Evolutionary conservation across 35 echinoderm and acorn worm genomes (phyloP), one percentile per base, ranked within the genome.

Genomic region (Apostichopus californicus): DNA sequence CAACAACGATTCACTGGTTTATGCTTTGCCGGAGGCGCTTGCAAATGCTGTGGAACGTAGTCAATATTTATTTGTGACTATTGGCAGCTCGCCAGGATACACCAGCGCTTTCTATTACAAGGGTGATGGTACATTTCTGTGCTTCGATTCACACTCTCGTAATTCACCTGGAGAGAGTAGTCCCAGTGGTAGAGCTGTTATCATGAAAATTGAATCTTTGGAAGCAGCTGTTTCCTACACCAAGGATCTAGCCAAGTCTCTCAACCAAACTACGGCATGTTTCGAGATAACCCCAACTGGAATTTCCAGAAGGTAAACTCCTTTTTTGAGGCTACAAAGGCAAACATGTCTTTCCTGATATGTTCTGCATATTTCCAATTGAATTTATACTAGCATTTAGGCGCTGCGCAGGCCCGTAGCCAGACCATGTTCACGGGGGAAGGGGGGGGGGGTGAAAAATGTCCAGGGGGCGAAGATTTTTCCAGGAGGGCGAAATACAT

Each of bases 31-130:
- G 26, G 26, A 28, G 26, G 26, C 26, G 26, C 26, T 28, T 28
- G 26, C 26, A 28, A 28, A 28, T 28, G 26, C 26, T 28, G 26
- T 28, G 26, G 26, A 28, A 28, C 26, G 26, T 28, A 28, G 26
- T 28, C 26, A 28, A 28, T 28, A 28, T 28, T 28, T 28, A 28
- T 28, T 28, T 28, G 26, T 28, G 26, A 28, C 26, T 28, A 28
- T 28, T 28, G 26, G 26, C 26, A 28, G 26, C 26, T 28, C 26
- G 26, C 66, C 66, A n/a, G 66, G 66, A 72, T 72, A 72, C 66
- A 72, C 66, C n/a, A 72, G 66, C n/a, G 66, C 66, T 72, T n/a
- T 72, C n/a, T 72, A 72, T 72, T n/a, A 72, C n/a, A 11, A 72
- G n/a, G 66, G 66, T 72, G 66, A 72, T 72, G 66, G 66, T n/a